Base-by-base conservation (phyloP, 2,888 invertebrate genomes). In the Phragmatobia fuliginosa region DNA sequence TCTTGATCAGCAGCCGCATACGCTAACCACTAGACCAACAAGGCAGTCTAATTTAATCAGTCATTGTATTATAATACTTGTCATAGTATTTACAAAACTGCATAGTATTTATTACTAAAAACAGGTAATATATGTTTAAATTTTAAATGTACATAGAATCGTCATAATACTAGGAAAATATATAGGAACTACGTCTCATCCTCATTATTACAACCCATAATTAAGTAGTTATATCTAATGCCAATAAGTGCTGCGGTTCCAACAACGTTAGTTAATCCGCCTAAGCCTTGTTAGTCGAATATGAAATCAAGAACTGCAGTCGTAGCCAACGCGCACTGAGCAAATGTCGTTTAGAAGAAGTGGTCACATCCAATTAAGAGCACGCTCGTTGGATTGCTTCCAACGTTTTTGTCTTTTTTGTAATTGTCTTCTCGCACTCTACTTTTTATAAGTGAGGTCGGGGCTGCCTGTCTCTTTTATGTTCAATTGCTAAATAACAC, bases 311-410 rank as follows among this genome's bases (percentile, higher is more conserved):
- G 79, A 79, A 82, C 56, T 71, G 71, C 73, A 77, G 79, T 66
- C 75, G 77, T 78, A 76, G 83, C 70, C 74, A 74, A 77, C 74
- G 73, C 71, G 63, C 73, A 64, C 78, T 71, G 73, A 75, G 83
- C 80, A 84, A 83, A 90, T 90, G 90, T 91, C 93, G 90, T 93
- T 93, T 92, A 92, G 90, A 92, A 86, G 91, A 93, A 94, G 92
- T 92, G 90, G 92, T 92, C 92, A 92, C 93, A 93, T 94, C 93
- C 94, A 94, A 94, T 94, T 94, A 94, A 93, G 92, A 93, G 88
- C 90, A 88, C 87, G 88, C 89, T 86, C 90, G 86, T 89, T 93
- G 93, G 91, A 94, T 92, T 92, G 93, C 90, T 92, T 91, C 90
- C 90, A 91, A 88, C 87, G 87, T 90, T 91, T 91, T 90, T 91